A percentile compares a stretch with the other conserved stretches of the same genome.
Conservation (phyloP, 2,797 vertebrate genomes). For the Chloroceryle inda region DNA sequence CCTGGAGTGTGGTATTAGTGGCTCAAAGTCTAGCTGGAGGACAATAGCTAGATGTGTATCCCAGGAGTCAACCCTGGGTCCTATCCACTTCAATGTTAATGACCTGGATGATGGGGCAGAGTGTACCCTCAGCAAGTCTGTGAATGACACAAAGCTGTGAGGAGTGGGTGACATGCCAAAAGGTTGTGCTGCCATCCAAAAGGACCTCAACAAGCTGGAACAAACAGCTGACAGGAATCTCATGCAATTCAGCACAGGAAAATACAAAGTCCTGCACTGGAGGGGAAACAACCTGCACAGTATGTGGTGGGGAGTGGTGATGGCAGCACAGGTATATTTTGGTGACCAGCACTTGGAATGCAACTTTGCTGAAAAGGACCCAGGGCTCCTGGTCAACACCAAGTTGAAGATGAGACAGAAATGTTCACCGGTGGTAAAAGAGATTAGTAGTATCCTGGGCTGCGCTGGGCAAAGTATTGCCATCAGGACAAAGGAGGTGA, state of each 20-base stretch:
- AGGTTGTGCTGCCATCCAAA: background rate
- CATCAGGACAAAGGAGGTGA: background rate
- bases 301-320: background rate
- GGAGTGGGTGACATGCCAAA: background rate
- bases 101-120: background rate
- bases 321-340: background rate
- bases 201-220: background rate
- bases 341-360: fast-evolving
- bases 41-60: fast-evolving
- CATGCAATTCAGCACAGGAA: background rate
- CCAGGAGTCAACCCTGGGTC: background rate
- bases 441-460: fast-evolving
- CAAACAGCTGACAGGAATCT: background rate
- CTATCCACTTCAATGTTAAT: background rate
- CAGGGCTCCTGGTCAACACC: background rate
- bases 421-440: background rate
- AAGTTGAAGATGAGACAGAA: background rate
- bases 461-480: background rate
- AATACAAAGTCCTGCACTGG: background rate
- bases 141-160: background rate
- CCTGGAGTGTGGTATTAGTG: too few relatives aligned
- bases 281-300: background rate
- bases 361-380: background rate
- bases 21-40: background rate
- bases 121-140: background rate